Conservation (phyloP, 2,888 invertebrate genomes). For the Chrysopilus asiliformis region DNA sequence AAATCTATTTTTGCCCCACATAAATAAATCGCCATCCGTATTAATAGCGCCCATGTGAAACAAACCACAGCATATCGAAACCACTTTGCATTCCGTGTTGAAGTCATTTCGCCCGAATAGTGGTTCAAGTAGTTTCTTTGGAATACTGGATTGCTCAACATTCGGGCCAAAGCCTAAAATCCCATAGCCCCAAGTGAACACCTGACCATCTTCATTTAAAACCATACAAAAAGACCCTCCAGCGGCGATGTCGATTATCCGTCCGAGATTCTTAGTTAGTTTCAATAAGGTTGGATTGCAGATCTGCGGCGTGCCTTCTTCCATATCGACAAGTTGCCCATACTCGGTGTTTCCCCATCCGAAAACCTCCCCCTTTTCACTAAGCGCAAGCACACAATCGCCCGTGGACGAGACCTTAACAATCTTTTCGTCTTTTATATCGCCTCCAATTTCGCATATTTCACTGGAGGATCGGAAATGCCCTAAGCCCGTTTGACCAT, state of each 20-base stretch:
- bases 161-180: conserved; percentile 79
- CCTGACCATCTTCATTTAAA: conserved; percentile 69
- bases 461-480: conserved; percentile 46
- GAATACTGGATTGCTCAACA: conserved; percentile 48
- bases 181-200: conserved; percentile 91
- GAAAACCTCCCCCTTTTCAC: conserved; percentile 79
- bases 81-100: conserved; percentile 52
- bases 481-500: conserved; percentile 85
- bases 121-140: conserved; percentile 60
- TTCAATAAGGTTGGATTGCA: conserved; percentile 53
- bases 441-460: conserved; percentile 58
- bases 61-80: conserved; percentile 55
- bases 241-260: conserved; percentile 64
- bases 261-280: conserved; percentile 53
- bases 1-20: conserved; percentile 81
- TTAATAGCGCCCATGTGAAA: conserved; percentile 72
- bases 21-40: conserved; percentile 68
- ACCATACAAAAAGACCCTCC: conserved; percentile 79
- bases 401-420: conserved; percentile 64
- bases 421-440: conserved; percentile 69
- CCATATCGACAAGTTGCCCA: conserved; percentile 50
- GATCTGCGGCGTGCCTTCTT: conserved; percentile 51
- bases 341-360: conserved; percentile 98
- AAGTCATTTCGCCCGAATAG: conserved; percentile 81
- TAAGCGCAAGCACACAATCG: conserved; percentile 81